phyloP scores from a whole-genome alignment of 1,140 invertebrate species.

The Acromyrmex charruanus region DNA sequence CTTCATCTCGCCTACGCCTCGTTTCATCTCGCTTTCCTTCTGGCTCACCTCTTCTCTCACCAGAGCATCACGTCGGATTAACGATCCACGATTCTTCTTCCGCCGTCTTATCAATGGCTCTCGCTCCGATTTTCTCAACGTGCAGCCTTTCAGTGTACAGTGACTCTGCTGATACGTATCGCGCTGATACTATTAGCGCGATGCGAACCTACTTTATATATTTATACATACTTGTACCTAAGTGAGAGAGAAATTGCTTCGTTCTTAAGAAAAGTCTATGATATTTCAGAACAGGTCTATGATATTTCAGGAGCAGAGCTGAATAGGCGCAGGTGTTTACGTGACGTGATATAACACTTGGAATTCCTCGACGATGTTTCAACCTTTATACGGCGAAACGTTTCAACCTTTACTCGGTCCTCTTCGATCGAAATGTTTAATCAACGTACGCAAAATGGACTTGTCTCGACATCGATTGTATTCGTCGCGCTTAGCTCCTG shows the following conservation, averaged over 20 bases:
- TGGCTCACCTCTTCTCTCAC: slow-evolving; percentile 1
- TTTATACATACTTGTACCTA: too few species aligned
- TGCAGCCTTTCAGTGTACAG: not conserved
- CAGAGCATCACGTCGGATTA: not conserved
- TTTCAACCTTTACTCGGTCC: not conserved
- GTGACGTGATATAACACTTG: not conserved
- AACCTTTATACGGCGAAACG: not conserved
- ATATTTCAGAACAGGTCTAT: not conserved
- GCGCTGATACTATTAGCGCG: too few species aligned
- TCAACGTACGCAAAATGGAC: slow-evolving; percentile 21
- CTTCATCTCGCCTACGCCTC: not conserved
- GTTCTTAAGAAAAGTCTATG: not conserved
- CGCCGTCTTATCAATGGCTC: slow-evolving; percentile 13
- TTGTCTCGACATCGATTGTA: not conserved
- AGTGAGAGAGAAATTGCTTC: too few species aligned
- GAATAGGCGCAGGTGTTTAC: not conserved
- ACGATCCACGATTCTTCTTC: slow-evolving; percentile 9
- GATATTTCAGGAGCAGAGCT: not conserved
- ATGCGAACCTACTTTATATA: not conserved
- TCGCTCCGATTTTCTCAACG: not conserved
- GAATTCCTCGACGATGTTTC: not conserved
- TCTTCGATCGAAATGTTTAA: not conserved
- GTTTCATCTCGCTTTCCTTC: not conserved
- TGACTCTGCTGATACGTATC: not conserved
- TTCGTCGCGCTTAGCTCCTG: not conserved